Conservation (phyloP, 53 echinoderm and acorn worm species). For the Apostichopus leukothele region DNA sequence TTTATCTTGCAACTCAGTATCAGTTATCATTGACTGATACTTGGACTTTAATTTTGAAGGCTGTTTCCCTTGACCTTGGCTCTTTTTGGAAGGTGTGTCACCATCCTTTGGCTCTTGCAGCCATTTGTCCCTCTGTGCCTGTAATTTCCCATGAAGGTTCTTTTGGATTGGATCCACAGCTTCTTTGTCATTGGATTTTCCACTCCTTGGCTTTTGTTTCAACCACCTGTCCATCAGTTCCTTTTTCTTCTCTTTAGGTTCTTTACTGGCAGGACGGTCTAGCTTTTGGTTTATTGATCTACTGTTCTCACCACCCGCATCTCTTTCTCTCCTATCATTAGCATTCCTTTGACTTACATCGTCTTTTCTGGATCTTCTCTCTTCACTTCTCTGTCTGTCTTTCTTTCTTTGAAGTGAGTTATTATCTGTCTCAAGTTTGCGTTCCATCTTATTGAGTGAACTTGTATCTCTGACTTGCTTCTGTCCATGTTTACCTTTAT, state of each 20-base stretch:
- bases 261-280: background rate
- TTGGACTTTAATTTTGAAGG: slow-evolving; percentile 37
- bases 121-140: slow-evolving; percentile 11
- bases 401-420: background rate
- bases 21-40: slow-evolving; percentile 28
- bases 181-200: background rate
- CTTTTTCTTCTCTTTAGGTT: slow-evolving; percentile 36
- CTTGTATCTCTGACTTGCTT: background rate
- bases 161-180: background rate
- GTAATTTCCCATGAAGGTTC: slow-evolving; percentile 12
- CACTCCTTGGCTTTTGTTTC: slow-evolving; percentile 30
- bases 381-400: background rate
- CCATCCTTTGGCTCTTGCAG: slow-evolving; percentile 34
- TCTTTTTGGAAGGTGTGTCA: background rate
- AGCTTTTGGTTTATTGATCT: background rate
- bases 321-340: slow-evolving; percentile 11
- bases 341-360: background rate
- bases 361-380: background rate
- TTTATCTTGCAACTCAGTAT: slow-evolving; percentile 20
- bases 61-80: background rate
- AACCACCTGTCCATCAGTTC: slow-evolving; percentile 36
- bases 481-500: background rate
- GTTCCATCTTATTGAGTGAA: background rate
- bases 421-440: background rate
- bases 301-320: background rate